phyloP scores from a whole-genome alignment of 2,888 invertebrate species.

The Helicoverpa assulta region DNA sequence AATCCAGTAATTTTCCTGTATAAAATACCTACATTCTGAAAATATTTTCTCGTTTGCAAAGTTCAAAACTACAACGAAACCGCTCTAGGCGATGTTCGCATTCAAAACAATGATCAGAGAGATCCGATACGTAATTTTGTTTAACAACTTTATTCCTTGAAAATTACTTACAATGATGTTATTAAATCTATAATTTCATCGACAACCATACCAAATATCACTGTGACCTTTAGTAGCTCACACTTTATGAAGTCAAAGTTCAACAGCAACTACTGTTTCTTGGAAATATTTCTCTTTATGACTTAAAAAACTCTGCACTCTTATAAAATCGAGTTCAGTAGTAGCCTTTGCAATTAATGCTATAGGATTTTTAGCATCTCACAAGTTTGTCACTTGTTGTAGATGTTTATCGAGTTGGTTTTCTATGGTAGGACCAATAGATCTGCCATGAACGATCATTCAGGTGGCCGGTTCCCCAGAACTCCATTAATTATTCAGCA shows the following conservation, averaged over 20 bases:
- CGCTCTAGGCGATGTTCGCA: constrained; percentile 17
- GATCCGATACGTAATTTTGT: constrained; percentile 31
- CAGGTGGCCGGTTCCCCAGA: constrained; percentile 40
- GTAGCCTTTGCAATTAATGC: not conserved
- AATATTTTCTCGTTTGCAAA: not conserved
- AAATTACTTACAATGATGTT: constrained; percentile 41
- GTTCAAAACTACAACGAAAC: constrained; percentile 3
- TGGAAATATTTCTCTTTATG: constrained; percentile 17
- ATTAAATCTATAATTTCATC: constrained; percentile 52
- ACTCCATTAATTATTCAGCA: constrained; percentile 82
- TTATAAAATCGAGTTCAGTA: not conserved
- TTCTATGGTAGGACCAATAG: constrained; percentile 44
- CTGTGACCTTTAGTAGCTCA: constrained; percentile 40
- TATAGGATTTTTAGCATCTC: not conserved
- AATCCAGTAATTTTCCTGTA: not conserved
- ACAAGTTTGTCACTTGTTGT: constrained; percentile 6
- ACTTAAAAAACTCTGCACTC: not conserved
- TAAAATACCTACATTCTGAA: too few species aligned
- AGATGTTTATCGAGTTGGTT: constrained; percentile 39
- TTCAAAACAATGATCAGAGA: constrained; percentile 18
- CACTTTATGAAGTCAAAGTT: constrained; percentile 26
- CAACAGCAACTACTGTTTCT: constrained; percentile 24
- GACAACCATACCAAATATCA: constrained; percentile 53
- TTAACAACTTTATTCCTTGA: constrained; percentile 40
- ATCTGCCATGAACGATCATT: constrained; percentile 51